Conservation (phyloP, 2,888 invertebrate genomes). For the Orthonychiurus folsomi region DNA sequence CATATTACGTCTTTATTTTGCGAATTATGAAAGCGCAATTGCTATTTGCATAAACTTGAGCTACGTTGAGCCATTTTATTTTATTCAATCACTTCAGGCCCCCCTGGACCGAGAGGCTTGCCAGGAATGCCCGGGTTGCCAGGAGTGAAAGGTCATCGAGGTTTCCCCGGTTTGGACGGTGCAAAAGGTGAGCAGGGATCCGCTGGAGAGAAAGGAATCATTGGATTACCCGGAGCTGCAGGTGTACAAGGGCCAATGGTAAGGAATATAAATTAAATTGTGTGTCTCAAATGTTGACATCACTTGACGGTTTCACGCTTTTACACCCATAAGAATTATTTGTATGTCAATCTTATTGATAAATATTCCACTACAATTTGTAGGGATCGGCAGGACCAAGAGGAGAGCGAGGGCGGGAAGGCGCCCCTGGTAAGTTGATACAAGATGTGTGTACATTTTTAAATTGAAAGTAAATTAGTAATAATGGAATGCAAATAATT, state of each 20-base stretch:
- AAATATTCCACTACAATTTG: no score
- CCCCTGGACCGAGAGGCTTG: constrained; percentile 61
- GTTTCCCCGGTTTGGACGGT: constrained; percentile 69
- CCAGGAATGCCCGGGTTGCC: constrained; percentile 69
- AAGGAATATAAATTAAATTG: constrained; percentile 40
- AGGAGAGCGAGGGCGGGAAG: constrained; percentile 77
- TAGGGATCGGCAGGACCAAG: constrained; percentile 69
- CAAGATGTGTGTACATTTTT: no score
- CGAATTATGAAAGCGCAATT: no score
- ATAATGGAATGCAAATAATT: constrained; percentile 44
- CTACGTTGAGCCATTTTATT: neutral
- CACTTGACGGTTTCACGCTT: no score
- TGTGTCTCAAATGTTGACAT: neutral
- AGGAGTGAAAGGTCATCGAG: constrained; percentile 73
- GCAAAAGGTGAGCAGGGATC: constrained; percentile 70
- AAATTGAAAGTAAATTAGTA: no score
- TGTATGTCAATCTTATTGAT: no score
- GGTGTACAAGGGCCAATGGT: constrained; percentile 61
- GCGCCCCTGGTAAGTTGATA: no score
- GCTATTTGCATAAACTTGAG: no score
- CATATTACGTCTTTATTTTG: no score
- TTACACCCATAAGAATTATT: neutral
- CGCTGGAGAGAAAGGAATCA: constrained; percentile 64
- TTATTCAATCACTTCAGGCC: neutral
- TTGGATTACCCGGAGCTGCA: constrained; percentile 53